Base-by-base conservation (phyloP, 2,888 invertebrate genomes). In the Neoascia interrupta region DNA sequence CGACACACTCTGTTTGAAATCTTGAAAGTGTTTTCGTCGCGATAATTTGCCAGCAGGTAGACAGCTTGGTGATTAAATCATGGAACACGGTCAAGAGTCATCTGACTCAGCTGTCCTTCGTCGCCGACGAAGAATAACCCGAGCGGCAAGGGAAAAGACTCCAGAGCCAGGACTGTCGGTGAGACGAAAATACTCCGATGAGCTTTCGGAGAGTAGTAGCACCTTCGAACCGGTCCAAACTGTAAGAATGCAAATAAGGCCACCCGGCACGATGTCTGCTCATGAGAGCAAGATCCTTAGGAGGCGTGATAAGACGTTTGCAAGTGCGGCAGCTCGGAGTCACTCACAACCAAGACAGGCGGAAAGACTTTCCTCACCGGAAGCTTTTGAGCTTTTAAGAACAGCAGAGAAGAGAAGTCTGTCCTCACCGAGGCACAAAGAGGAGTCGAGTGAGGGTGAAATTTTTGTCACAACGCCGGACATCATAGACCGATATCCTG, bases 71-170 rank as follows among this genome's bases (percentile, higher is more conserved):
- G 19, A 39, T 37, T 58, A 36, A 58, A 64, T 34, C 6, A 81
- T 82, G 82, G 82, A 84, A 58, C 81, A 81, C 66, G 83, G 84
- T 63, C 82, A 63, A 2, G 84, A 82, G 36, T 49, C 61, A 10
- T 83, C 83, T 47, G 82, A 84, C 3, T 81, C 91, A 85, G 90
- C 91, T 13, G 88, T 92, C 56, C 88, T 90, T 36, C 90, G 92
- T 61, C 92, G 92, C 82, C 90, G 93, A 47, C 90, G 94, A 75
- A 92, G 91, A 81, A 87, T 92, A 37, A 89, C 89, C 19, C 86
- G 91, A 18, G 90, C 90, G 19, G 90, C 90, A 58, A 91, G 93
- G 81, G 93, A 93, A 72, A 91, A 92, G 47, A 92, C 93, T 5
- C 93, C 93, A 1, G 87, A 87, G 51, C 84, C 86, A 0, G 73